These are phyloP conservation scores for Pegea sp. DNA, from an alignment of 23 tunicate species.

Conservation along the genomic window DNA sequence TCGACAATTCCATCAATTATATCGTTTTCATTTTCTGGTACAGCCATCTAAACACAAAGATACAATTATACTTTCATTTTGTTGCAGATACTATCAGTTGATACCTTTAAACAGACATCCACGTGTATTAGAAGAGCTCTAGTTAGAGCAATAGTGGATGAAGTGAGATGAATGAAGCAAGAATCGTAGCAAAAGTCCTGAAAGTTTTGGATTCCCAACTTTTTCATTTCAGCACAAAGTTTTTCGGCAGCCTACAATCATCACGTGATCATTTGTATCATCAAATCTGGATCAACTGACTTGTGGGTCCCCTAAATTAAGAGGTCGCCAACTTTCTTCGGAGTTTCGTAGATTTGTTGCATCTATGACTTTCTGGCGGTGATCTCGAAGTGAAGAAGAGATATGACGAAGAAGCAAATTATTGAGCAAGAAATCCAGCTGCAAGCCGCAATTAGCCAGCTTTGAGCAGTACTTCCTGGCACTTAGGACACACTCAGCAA, in stretches of 20 bases:
- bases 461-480: constrained; percentile 33
- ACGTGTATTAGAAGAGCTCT: constrained; percentile 72
- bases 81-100: neutral
- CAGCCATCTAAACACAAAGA: constrained; percentile 12
- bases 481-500: constrained; percentile 65
- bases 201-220: constrained; percentile 38
- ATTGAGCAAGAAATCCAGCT: constrained; percentile 51
- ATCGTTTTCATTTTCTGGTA: constrained; percentile 39
- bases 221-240: constrained; percentile 62
- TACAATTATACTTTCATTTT: neutral
- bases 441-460: constrained; percentile 37
- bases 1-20: constrained; percentile 31
- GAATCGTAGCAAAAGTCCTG: constrained; percentile 43
- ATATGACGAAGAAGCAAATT: constrained; percentile 30
- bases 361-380: constrained; percentile 62
- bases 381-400: constrained; percentile 19
- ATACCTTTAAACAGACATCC: constrained; percentile 50
- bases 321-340: constrained; percentile 74
- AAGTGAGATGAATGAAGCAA: constrained; percentile 57
- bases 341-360: constrained; percentile 72
- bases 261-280: neutral
- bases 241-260: constrained; percentile 25
- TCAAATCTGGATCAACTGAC: constrained; percentile 7
- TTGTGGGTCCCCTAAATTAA: constrained; percentile 46
- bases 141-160: constrained; percentile 63